These are phyloP conservation scores for Carassius gibelio DNA, from an alignment of 2,113 vertebrate genomes.

Conservation along the genomic window DNA sequence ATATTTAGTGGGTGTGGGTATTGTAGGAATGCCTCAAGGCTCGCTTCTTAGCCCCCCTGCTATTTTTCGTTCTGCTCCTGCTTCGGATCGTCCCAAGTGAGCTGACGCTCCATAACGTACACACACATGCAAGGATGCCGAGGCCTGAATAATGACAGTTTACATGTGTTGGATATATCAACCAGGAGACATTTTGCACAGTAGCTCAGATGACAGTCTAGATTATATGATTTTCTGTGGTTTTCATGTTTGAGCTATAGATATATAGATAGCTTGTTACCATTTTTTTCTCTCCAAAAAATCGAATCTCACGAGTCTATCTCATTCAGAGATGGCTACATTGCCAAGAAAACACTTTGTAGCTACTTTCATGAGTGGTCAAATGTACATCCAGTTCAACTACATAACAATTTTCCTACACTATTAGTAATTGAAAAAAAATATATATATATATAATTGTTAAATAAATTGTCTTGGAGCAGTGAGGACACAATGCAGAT, in stretches of 20 bases:
- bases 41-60: conserved; percentile 39
- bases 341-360: background rate
- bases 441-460: background rate
- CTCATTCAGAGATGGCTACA: background rate
- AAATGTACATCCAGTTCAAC: background rate
- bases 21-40: conserved; percentile 38
- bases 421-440: background rate
- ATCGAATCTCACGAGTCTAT: background rate
- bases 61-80: conserved; percentile 27
- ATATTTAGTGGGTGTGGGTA: conserved; percentile 44
- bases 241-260: background rate
- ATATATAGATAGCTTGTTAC: background rate
- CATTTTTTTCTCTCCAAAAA: background rate
- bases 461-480: background rate
- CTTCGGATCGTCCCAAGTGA: background rate
- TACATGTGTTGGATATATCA: background rate
- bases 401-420: background rate
- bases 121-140: background rate
- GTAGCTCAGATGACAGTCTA: background rate
- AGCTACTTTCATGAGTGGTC: background rate
- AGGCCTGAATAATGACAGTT: background rate
- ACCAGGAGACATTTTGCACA: background rate
- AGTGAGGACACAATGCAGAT: background rate
- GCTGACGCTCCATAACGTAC: background rate
- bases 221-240: background rate